These are phyloP conservation scores for Notoglanidium macrostoma DNA, from an alignment of 2,797 vertebrate genomes.

Conservation along the genomic window DNA sequence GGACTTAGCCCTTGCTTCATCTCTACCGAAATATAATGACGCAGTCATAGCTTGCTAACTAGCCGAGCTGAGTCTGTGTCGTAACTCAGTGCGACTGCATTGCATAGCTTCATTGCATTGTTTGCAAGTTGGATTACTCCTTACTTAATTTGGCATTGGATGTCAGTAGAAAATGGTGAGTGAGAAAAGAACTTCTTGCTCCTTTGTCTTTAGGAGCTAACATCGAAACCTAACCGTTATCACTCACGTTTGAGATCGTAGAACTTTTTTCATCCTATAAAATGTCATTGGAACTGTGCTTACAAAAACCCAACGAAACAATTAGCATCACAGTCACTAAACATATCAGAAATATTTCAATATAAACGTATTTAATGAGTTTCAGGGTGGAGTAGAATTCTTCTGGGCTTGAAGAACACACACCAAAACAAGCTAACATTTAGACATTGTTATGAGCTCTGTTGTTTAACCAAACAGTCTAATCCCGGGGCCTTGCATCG, in stretches of 20 bases:
- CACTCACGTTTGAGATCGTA: background rate
- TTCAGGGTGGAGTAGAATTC: background rate
- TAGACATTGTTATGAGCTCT: slow-evolving; percentile 4
- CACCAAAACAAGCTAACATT: background rate
- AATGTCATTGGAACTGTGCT: background rate
- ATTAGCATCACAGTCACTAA: background rate
- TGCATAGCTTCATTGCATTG: background rate
- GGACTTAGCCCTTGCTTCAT: background rate
- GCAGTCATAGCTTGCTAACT: background rate
- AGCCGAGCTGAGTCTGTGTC: background rate
- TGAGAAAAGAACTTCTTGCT: background rate
- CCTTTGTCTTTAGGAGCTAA: background rate
- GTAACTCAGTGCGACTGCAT: background rate
- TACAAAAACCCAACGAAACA: background rate
- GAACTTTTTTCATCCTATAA: background rate
- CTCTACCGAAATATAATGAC: background rate
- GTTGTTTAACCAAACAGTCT: background rate
- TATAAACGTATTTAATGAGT: background rate
- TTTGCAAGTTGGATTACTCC: background rate
- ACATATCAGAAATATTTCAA: background rate
- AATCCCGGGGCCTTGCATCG: background rate
- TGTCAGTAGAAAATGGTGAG: background rate
- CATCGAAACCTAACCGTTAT: background rate
- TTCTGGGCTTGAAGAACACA: background rate
- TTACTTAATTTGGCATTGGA: background rate